Evolutionary conservation across 2,113 vertebrate species (phyloP).

Genomic region (Ptychochromis oligacanthus): DNA sequence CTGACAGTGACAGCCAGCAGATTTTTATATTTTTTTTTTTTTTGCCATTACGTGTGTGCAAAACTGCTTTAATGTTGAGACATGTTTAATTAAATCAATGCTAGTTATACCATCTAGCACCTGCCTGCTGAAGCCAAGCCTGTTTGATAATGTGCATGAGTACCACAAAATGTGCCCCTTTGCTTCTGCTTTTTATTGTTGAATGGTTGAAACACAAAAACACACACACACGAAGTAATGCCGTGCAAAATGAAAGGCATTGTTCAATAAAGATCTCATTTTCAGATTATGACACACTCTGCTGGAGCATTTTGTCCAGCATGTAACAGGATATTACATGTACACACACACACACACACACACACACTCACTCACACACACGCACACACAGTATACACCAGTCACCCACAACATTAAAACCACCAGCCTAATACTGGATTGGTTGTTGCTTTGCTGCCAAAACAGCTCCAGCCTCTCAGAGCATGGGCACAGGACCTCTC

Average conservation of each 20-base stretch:
- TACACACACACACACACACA: constrained; percentile 1
- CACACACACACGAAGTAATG: neutral
- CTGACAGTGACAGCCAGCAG: neutral
- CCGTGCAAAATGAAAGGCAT: constrained; percentile 53
- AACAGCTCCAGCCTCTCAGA: neutral
- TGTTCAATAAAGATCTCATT: constrained; percentile 53
- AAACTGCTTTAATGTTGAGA: neutral
- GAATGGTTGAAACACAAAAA: neutral
- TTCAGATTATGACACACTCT: constrained; percentile 55
- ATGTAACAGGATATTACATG: constrained; percentile 64
- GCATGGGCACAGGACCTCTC: neutral
- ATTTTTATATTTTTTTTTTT: neutral
- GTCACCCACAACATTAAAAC: neutral
- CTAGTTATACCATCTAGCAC: constrained; percentile 18
- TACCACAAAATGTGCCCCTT: neutral
- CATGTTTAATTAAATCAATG: constrained; percentile 16
- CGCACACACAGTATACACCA: neutral
- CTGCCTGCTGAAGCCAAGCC: neutral
- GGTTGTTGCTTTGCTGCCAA: neutral
- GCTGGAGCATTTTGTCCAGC: constrained; percentile 36
- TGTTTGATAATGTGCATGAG: constrained; percentile 29
- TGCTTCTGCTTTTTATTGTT: neutral
- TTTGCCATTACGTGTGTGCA: neutral
- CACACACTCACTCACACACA: neutral
- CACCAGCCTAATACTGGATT: neutral